These are phyloP conservation scores for Digitonthophagus gazella DNA, from an alignment of 2,888 invertebrate genomes.

Conservation along the genomic window DNA sequence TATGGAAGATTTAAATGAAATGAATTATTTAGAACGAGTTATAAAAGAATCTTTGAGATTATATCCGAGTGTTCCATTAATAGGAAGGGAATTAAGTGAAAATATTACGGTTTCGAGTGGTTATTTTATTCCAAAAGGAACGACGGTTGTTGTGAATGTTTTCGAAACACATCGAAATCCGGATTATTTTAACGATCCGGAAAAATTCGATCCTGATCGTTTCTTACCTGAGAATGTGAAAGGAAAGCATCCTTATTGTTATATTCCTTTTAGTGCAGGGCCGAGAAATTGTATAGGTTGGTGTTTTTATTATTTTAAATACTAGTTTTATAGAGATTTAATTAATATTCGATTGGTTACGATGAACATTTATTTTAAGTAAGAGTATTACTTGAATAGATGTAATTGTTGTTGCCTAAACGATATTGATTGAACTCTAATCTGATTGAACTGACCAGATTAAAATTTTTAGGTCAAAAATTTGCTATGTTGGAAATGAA, in stretches of 20 bases:
- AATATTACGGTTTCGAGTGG: slow-evolving; percentile 37
- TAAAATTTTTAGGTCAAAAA: slow-evolving; percentile 6
- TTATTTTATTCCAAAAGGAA: slow-evolving; percentile 53
- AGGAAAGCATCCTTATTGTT: slow-evolving; percentile 60
- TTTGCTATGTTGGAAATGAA: slow-evolving; percentile 5
- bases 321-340: too few relatives aligned
- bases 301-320: too few relatives aligned
- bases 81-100: slow-evolving; percentile 53
- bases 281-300: slow-evolving; percentile 69
- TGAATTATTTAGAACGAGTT: too few relatives aligned
- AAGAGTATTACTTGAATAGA: too few relatives aligned
- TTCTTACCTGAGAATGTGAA: slow-evolving; percentile 61
- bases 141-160: slow-evolving; percentile 57
- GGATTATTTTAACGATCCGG: slow-evolving; percentile 63
- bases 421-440: too few relatives aligned
- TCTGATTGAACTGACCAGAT: too few relatives aligned
- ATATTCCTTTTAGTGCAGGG: too few relatives aligned
- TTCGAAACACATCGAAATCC: slow-evolving; percentile 65
- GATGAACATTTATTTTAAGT: too few relatives aligned
- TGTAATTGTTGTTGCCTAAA: too few relatives aligned
- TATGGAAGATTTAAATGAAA: slow-evolving; percentile 43
- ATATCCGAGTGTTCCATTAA: too few relatives aligned
- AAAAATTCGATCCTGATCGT: slow-evolving; percentile 67
- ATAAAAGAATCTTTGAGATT: too few relatives aligned
- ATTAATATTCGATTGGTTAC: too few relatives aligned